Conservation (phyloP, 2,113 vertebrate species). For the Oophaga pumilio region DNA sequence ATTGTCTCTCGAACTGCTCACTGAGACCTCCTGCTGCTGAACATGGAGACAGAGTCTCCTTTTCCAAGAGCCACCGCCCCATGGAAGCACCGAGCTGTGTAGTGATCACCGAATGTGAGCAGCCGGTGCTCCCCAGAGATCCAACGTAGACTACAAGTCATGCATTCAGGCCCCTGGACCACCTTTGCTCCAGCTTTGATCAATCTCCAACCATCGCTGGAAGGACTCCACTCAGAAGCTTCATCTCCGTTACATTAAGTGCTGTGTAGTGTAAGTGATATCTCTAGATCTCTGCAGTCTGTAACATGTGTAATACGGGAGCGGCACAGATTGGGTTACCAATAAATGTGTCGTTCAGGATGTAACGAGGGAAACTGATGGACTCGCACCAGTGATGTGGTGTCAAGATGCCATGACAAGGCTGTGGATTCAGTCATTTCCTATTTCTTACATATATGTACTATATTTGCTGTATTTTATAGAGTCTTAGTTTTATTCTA, state of each 20-base stretch:
- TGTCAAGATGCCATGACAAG: neutral
- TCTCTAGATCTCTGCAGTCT: neutral
- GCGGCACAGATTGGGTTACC: conserved; percentile 34
- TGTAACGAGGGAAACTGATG: neutral
- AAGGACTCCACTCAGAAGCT: neutral
- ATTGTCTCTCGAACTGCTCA: conserved; percentile 12
- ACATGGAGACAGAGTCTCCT: neutral
- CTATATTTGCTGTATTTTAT: neutral
- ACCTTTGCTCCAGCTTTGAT: conserved; percentile 31
- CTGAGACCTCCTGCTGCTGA: neutral
- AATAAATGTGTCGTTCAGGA: conserved; percentile 16
- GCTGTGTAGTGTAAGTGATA: conserved; percentile 24
- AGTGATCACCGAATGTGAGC: conserved; percentile 29
- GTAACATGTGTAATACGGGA: conserved; percentile 15
- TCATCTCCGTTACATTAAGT: neutral
- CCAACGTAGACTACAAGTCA: neutral
- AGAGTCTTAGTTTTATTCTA: neutral
- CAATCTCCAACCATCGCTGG: neutral
- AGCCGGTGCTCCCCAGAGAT: conserved; percentile 35
- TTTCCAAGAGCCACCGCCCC: conserved; percentile 47
- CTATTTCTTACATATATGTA: neutral
- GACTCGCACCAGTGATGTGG: neutral
- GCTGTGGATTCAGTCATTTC: neutral
- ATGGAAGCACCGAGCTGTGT: conserved; percentile 42
- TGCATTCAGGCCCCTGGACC: neutral